These are phyloP conservation scores for Cryptomyrus ogoouensis DNA, from an alignment of 2,113 vertebrate genomes.

Conservation along the genomic window DNA sequence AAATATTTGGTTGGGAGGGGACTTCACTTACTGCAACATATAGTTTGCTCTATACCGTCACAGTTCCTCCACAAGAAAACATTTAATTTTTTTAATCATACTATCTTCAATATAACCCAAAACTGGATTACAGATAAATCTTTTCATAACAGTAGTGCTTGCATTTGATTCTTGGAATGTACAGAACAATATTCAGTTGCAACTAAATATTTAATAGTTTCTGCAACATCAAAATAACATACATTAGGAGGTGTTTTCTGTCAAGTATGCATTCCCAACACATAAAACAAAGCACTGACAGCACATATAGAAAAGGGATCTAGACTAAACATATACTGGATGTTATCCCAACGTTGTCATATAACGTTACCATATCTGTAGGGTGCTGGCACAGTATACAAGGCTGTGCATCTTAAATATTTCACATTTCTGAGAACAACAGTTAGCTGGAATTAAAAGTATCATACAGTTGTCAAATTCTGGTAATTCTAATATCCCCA, in stretches of 20 bases:
- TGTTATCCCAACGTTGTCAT: background rate
- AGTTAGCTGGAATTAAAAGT: background rate
- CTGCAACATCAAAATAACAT: slow-evolving; percentile 4
- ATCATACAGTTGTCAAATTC: background rate
- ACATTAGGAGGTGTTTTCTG: background rate
- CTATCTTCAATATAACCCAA: background rate
- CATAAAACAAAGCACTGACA: slow-evolving; percentile 2
- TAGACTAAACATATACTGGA: background rate
- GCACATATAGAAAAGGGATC: background rate
- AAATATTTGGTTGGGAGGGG: background rate
- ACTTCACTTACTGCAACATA: background rate
- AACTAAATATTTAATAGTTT: slow-evolving; percentile 44
- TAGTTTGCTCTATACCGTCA: background rate
- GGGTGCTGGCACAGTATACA: background rate
- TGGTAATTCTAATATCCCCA: background rate
- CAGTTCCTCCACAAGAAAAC: background rate
- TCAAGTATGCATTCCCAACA: slow-evolving; percentile 13
- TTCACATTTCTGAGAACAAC: background rate
- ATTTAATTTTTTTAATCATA: background rate
- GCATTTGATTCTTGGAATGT: slow-evolving; percentile 21
- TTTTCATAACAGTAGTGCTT: slow-evolving; percentile 28
- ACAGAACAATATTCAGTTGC: slow-evolving; percentile 52
- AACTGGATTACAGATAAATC: background rate
- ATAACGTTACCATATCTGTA: background rate
- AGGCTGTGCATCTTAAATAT: background rate